phyloP scores from a whole-genome alignment of 2,797 vertebrate species.

The Propithecus deckenii region DNA sequence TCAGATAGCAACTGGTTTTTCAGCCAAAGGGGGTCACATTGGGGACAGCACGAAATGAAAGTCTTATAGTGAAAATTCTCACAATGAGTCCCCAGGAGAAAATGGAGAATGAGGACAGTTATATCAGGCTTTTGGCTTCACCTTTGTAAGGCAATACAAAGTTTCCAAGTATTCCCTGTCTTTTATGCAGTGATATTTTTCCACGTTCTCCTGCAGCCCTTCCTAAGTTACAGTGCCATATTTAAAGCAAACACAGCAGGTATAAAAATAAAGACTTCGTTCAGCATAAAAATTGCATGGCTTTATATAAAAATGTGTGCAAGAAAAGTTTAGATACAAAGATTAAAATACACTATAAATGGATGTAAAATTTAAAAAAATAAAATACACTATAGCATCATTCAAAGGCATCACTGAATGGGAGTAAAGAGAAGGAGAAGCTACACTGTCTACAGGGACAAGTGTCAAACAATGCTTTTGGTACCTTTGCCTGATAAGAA shows the following conservation, averaged over 20 bases:
- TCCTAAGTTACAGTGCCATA: not conserved
- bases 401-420: not conserved
- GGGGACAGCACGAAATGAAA: not conserved
- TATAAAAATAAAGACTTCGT: constrained; percentile 3
- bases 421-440: not conserved
- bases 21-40: not conserved
- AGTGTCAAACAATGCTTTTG: not conserved
- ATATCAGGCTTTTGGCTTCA: not conserved
- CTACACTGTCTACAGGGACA: not conserved
- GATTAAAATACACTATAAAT: not conserved
- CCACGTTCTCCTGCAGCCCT: not conserved
- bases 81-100: not conserved
- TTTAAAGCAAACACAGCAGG: constrained; percentile 9
- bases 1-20: not conserved
- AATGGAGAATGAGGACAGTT: not conserved
- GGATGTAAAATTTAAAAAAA: not conserved
- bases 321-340: not conserved
- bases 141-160: not conserved
- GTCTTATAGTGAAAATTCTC: not conserved
- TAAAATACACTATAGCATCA: not conserved
- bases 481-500: not conserved
- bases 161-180: not conserved
- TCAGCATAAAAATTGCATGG: not conserved
- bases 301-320: not conserved
- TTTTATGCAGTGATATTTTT: not conserved